Percentiles rank a stretch among this genome's conserved stretches.
phyloP scores from a whole-genome alignment of 2,113 vertebrate genomes.

The Triplophysa tibetana region DNA sequence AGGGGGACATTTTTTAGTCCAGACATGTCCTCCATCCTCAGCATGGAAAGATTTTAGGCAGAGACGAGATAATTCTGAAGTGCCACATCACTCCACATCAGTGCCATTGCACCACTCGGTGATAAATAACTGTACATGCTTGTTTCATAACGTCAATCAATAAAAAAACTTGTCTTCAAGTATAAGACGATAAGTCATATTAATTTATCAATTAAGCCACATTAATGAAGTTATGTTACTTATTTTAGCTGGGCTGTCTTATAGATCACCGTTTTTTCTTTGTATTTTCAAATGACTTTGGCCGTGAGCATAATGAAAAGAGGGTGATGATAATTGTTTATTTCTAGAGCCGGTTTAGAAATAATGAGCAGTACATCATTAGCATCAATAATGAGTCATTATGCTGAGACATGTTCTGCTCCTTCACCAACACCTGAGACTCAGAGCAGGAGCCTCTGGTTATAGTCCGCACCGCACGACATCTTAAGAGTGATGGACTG shows the following conservation, averaged over 20 bases:
- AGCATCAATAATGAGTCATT: constrained; percentile 67
- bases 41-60: constrained; percentile 15
- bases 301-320: constrained; percentile 30
- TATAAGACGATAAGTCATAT: background rate
- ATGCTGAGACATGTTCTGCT: constrained; percentile 59
- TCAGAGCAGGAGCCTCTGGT: constrained; percentile 33
- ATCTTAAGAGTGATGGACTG: constrained; percentile 3
- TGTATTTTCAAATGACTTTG: background rate
- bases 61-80: background rate
- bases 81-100: constrained; percentile 2
- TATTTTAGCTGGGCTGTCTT: constrained; percentile 1
- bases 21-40: constrained; percentile 22
- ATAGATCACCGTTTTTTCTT: background rate
- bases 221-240: constrained; percentile 33
- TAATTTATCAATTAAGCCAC: constrained; percentile 17
- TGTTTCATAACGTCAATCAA: background rate
- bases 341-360: constrained; percentile 32
- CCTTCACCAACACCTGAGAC: constrained; percentile 61
- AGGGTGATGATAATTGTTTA: constrained; percentile 34
- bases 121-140: background rate
- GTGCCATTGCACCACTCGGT: background rate
- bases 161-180: background rate
- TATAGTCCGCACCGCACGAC: background rate
- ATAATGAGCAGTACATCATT: constrained; percentile 45
- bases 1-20: constrained; percentile 45